Base-by-base conservation (phyloP, 1,140 invertebrate genomes). In the Leptopilina boulardi region DNA sequence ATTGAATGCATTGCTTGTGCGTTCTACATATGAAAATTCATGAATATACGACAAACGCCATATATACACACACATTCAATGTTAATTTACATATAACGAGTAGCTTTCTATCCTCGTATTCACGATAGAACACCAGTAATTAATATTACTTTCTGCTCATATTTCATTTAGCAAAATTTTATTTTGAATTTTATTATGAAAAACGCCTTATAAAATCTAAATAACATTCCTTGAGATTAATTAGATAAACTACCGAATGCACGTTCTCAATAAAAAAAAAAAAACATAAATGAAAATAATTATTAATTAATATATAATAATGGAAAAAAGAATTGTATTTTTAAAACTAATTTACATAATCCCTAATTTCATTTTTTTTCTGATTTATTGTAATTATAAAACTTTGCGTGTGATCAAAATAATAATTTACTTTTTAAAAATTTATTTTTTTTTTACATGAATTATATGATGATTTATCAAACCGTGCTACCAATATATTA, bases 131-230 rank as follows among this genome's bases (percentile, higher is more conserved):
- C 15, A 51, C 47, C 47, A 10, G 21, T 66, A 66, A 66, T 66
- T 66, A 66, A 30, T 66, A 66, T 66, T 66, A 23, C 56, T 66
- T 26, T 66, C 21, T 66, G 56, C 56, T 66, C 56, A 66, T 66
- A 66, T 66, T 66, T 66, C 56, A 66, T 26, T 10, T 11, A 23
- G 56, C 21, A 13, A 66, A 66, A 66, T 66, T 11, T 66, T 66
- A 66, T 66, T 66, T 38, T 66, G 4, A 26, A 66, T 23, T 13
- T 66, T 66, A 66, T 38, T 21, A 30, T 8, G 1, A 66, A 30
- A 23, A 66, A 30, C 30, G 8, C 10, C 56, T 3, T 30, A n/a
- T n/a, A 66, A 23, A 66, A 66, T 13, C 56, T 26, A 23, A 51
- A 51, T 51, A 51, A 51, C 47, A 51, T 51, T 51, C 15, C 47